These are phyloP conservation scores for Ornithorhynchus anatinus DNA, from an alignment of 2,113 vertebrate genomes.

Conservation along the genomic window DNA sequence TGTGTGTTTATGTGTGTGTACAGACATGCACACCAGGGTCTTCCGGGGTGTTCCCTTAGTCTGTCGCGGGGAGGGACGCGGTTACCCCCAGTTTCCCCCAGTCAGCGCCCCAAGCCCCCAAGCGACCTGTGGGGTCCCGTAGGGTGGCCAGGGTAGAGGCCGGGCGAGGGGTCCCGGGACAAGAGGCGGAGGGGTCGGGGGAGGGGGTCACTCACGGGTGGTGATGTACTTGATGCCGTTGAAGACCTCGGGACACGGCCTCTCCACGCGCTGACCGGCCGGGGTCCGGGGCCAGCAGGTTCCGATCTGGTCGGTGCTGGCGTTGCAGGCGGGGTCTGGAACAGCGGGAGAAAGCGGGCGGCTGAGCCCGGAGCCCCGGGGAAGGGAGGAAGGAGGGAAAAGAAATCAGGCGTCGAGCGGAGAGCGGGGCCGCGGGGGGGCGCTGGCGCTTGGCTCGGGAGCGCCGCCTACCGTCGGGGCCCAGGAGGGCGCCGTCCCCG, in stretches of 20 bases:
- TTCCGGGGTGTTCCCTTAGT: no score
- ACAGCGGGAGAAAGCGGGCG: constrained; percentile 15
- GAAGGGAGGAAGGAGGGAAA: not conserved
- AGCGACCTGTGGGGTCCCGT: no score
- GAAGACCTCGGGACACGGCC: constrained; percentile 94
- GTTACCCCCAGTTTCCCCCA: no score
- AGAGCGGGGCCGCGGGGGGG: no score
- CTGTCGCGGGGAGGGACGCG: no score
- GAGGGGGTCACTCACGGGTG: constrained; percentile 81
- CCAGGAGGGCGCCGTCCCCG: constrained; percentile 76
- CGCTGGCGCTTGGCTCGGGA: not conserved
- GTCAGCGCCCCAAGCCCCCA: no score
- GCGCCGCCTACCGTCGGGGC: constrained; percentile 84
- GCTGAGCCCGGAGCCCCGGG: constrained; percentile 7
- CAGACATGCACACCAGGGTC: no score
- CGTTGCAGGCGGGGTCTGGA: constrained; percentile 83
- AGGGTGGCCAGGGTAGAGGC: no score
- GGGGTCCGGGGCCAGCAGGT: constrained; percentile 95
- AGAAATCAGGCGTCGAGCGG: not conserved
- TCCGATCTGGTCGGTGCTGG: constrained; percentile 94
- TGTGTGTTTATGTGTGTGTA: no score
- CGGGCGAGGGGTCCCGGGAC: no score
- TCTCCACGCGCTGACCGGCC: constrained; percentile 85
- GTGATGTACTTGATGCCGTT: constrained; percentile 98
- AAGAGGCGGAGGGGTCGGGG: no score